Conservation (phyloP, 2,113 vertebrate genomes). For the Pseudorhombus dupliciocellatus region DNA sequence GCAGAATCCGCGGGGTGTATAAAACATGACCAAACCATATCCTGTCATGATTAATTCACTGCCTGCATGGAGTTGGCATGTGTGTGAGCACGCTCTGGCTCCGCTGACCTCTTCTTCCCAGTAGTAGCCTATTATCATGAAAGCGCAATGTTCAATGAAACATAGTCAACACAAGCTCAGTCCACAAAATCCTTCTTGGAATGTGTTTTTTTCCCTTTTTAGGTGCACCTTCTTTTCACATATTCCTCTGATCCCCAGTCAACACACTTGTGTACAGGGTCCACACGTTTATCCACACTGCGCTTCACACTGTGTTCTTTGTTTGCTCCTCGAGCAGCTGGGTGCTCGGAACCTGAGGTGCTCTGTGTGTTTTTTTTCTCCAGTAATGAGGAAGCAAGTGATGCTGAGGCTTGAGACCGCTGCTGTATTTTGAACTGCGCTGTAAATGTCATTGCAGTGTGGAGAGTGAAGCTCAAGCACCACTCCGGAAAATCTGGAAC, state of each 20-base stretch:
- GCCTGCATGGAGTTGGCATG: background rate
- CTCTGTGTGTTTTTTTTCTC: background rate
- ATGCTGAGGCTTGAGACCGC: background rate
- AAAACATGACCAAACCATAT: background rate
- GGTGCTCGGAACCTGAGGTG: background rate
- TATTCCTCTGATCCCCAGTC: constrained; percentile 4
- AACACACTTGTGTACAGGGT: background rate
- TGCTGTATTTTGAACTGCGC: background rate
- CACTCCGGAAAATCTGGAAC: background rate
- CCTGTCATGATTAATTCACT: background rate
- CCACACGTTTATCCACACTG: background rate
- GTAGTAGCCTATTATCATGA: background rate
- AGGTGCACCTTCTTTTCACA: background rate
- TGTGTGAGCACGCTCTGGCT: background rate
- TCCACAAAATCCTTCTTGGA: background rate
- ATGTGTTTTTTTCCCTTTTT: background rate
- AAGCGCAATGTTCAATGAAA: background rate
- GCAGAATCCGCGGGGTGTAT: background rate
- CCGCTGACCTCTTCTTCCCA: background rate
- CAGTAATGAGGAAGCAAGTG: background rate
- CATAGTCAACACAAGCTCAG: background rate
- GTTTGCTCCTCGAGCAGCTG: background rate
- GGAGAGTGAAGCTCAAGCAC: background rate
- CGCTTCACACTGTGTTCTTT: constrained; percentile 22
- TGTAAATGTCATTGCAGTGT: background rate